Evolutionary conservation across 2,888 invertebrate species (phyloP), one percentile per base, ranked within the genome.

Genomic region (Drosophila kanekoi): DNA sequence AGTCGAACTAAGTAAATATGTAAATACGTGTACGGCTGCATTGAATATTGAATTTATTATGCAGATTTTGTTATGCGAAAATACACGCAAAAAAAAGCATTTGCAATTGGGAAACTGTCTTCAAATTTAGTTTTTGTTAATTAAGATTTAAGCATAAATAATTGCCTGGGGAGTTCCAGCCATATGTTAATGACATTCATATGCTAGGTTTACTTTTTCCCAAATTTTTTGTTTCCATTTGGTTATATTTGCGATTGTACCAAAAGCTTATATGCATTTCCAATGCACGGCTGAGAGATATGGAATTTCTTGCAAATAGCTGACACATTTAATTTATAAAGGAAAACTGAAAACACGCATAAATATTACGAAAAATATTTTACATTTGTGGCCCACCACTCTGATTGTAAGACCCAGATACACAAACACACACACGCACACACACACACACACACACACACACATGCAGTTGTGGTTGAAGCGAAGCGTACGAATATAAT

Each of bases 361-460:
- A 87, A 83, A 87, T 87, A 81, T 79, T 65, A 66, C 67, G 77
- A 79, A 81, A 80, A 81, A 87, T 77, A 81, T 87, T 87, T 76
- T 69, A 74, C 78, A 80, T 83, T 77, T 87, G 88, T 79, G 77
- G 85, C 71, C 62, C 60, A 71, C 66, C 85, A 75, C 65, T 81
- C 67, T 60, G 75, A 77, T 67, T 67, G 69, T 61, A 72, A 77
- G 73, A 62, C 62, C 49, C 56, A 49, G 44, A 66, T 23, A 47
- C 45, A 48, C 43, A 63, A 23, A 52, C 40, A 66, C 38, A 51
- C 37, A 37, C 38, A 43, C 63, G 38, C 20, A 45, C 33, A 68
- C 58, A 59, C 49, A 44, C 13, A 33, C 11, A 49, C 33, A 47
- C 40, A 63, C 38, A 51, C 37, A 49, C 23, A 69, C 45, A 47